phyloP scores from a whole-genome alignment of 2,797 vertebrate species.

The Loriculus beryllinus region DNA sequence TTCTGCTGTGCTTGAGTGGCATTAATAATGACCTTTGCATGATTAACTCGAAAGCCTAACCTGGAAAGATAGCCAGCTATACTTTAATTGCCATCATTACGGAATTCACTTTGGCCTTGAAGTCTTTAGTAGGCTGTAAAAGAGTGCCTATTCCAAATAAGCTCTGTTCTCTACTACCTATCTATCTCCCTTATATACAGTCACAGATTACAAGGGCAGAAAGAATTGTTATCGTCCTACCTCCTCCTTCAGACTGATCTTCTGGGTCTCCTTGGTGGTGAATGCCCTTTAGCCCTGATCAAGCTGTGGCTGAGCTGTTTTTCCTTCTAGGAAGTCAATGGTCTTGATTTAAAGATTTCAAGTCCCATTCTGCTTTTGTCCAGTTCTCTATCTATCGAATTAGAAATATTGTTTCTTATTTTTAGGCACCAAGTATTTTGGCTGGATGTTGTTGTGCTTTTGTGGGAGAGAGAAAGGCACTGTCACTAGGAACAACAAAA shows the following conservation, averaged over 20 bases:
- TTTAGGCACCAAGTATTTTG: not conserved
- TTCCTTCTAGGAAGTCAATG: not conserved
- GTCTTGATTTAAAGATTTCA: not conserved
- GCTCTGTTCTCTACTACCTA: not conserved
- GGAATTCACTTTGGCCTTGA: conserved; percentile 31
- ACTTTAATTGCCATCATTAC: conserved; percentile 45
- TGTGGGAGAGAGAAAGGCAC: not conserved
- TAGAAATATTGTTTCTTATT: not conserved
- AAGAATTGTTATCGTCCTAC: not conserved
- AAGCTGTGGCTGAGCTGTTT: not conserved
- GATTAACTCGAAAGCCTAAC: conserved; percentile 12
- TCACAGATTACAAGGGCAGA: conserved; percentile 8
- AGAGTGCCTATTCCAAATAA: not conserved
- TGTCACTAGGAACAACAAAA: not conserved
- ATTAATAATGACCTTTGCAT: conserved; percentile 24
- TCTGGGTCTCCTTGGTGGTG: not conserved
- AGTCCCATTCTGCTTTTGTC: not conserved
- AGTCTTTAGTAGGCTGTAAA: conserved; percentile 17
- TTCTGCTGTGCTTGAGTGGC: conserved; percentile 26
- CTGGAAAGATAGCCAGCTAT: conserved; percentile 7
- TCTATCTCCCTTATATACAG: not conserved
- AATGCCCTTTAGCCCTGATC: not conserved
- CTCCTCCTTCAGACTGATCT: not conserved
- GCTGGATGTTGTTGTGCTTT: not conserved
- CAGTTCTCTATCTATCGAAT: not conserved